Conservation (phyloP, 2,797 vertebrate genomes). For the Aulostomus chinensis region DNA sequence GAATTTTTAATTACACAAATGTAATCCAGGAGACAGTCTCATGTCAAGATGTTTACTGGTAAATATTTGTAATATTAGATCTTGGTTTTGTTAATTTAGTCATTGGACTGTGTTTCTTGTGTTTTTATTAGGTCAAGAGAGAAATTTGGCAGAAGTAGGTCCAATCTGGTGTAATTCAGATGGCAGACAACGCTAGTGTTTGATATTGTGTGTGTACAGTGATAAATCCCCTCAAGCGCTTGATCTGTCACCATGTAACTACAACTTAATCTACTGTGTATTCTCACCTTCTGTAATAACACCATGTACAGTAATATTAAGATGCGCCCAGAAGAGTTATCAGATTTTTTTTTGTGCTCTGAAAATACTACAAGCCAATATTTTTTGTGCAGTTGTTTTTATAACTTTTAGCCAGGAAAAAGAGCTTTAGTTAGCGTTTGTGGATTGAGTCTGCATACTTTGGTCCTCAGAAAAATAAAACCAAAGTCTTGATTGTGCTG, state of each 20-base stretch:
- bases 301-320: not conserved
- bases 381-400: not conserved
- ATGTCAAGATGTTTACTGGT: not conserved
- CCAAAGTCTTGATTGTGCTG: too few relatives aligned
- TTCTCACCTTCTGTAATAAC: not conserved
- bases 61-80: not conserved
- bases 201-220: not conserved
- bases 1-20: conserved; percentile 7
- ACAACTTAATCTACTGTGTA: not conserved
- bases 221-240: not conserved
- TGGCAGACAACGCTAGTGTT: conserved; percentile 1
- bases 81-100: conserved; percentile 1
- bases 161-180: not conserved
- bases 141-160: not conserved
- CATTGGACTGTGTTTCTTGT: not conserved
- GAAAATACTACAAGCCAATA: not conserved
- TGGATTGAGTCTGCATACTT: too few relatives aligned
- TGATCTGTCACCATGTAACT: not conserved
- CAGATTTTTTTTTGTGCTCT: not conserved
- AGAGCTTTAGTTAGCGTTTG: not conserved
- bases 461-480: too few relatives aligned
- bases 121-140: not conserved
- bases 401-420: not conserved
- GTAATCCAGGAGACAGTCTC: not conserved
- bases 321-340: not conserved